A percentile compares a stretch with the other conserved stretches of the same genome.
Evolutionary conservation across 1,140 invertebrate genomes (phyloP).

Genomic region (Euura lappo): DNA sequence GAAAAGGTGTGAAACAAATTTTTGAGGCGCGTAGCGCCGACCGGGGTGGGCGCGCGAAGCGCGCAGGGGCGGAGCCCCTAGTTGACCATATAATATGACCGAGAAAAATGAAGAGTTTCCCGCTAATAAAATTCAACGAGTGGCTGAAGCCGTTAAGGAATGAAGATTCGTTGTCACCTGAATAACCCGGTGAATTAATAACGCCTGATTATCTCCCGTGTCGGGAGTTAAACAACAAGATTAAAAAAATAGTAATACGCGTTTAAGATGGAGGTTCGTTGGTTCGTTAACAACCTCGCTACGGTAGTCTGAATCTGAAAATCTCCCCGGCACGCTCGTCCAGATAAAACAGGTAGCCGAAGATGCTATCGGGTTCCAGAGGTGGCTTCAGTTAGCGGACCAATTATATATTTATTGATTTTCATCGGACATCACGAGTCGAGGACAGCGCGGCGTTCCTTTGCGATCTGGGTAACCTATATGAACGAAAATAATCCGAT

Average conservation of each 20-base stretch:
- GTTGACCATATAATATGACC: no score
- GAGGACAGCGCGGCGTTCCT: neutral
- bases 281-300: neutral
- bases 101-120: no score
- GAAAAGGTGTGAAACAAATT: no score
- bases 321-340: neutral
- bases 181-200: neutral
- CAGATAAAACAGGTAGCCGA: neutral
- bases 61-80: no score
- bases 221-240: neutral
- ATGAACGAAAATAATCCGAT: no score
- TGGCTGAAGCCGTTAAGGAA: no score
- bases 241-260: neutral
- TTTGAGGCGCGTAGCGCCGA: no score
- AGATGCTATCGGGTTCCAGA: neutral
- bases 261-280: neutral
- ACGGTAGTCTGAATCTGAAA: neutral
- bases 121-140: no score
- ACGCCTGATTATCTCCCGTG: neutral
- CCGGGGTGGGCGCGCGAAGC: no score
- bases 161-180: no score
- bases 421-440: neutral
- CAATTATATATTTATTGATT: conserved; percentile 8
- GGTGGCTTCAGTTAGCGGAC: conserved; percentile 3
- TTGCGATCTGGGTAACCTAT: no score